Evolutionary conservation across 2,888 invertebrate species (phyloP).

Genomic region (Caenorhabditis afra): DNA sequence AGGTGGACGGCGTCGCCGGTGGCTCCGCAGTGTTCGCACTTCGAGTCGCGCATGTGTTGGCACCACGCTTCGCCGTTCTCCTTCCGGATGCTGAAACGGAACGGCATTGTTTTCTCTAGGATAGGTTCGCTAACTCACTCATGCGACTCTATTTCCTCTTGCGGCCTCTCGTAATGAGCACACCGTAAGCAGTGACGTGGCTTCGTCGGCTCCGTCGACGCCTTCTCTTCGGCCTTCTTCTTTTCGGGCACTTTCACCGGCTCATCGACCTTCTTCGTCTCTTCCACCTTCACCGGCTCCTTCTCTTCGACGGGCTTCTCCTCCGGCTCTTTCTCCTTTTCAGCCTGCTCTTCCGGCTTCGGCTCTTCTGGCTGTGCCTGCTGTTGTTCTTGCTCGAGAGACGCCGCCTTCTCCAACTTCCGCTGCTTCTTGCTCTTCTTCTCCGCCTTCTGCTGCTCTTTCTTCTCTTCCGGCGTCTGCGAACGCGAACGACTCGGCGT

Average conservation of each 20-base stretch:
- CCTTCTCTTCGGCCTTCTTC: not conserved
- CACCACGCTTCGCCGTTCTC: slow-evolving; percentile 53
- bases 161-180: slow-evolving; percentile 3
- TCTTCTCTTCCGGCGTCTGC: slow-evolving; percentile 4
- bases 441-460: not conserved
- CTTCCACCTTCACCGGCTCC: not conserved
- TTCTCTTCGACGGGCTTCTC: not conserved
- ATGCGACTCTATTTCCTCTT: slow-evolving; percentile 24
- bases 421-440: slow-evolving; percentile 9
- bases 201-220: not conserved
- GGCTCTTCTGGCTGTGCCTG: not conserved
- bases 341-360: slow-evolving; percentile 4
- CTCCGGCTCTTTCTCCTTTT: not conserved
- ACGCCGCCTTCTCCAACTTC: slow-evolving; percentile 5
- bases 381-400: slow-evolving; percentile 4
- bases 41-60: slow-evolving; percentile 30
- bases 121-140: slow-evolving; percentile 20
- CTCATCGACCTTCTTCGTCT: too few relatives aligned
- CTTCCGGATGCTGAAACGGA: slow-evolving; percentile 41
- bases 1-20: slow-evolving; percentile 51
- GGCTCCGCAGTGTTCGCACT: slow-evolving; percentile 30
- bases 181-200: slow-evolving; percentile 21
- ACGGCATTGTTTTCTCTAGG: not conserved
- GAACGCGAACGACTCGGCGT: not conserved
- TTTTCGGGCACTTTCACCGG: not conserved